Base-by-base conservation (phyloP, 2,888 invertebrate species). In the Heliconius ismenius region DNA sequence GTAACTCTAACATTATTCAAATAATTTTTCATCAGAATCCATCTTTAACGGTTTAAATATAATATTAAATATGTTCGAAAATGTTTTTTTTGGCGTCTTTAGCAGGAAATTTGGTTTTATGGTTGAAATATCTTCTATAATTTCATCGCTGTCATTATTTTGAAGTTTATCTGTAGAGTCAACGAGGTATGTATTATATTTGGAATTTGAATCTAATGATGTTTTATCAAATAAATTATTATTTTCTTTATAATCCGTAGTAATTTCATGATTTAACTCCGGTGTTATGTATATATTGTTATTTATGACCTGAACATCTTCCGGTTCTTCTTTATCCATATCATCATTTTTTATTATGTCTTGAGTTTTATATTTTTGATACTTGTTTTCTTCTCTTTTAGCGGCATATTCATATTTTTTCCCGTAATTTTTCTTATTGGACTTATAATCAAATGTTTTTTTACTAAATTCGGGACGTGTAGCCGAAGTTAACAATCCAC, bases 371-470 rank as follows among this genome's bases (percentile, higher is more conserved):
- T 70, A 75, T 58, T 73, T 74, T 32, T 73, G 65, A 54, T 75
- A 76, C 11, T 81, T 81, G 24, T 80, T 78, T 60, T 79, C 78
- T n/a, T 73, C 76, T 80, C 70, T 77, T 78, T 81, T 82, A n/a
- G 63, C 64, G 39, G 78, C 64, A 80, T 82, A 83, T 26, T 84
- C 79, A 65, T 80, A 76, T 76, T 84, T 83, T 73, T 86, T 85
- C 70, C 81, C 83, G 76, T 85, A 86, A 79, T 86, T 83, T 32
- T 78, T 82, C 62, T 78, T 84, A 76, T 84, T 86, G 36, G 85
- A 80, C 78, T 83, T 85, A 63, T 86, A 87, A 77, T 88, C 86
- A 78, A 83, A 82, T 54, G 83, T 85, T 76, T 78, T 82, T 67
- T 80, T 82, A 28, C 81, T 82, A 69, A 82, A 82, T 32, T 79